Conservation (phyloP, 1,140 invertebrate species). For the Maconellicoccus hirsutus region DNA sequence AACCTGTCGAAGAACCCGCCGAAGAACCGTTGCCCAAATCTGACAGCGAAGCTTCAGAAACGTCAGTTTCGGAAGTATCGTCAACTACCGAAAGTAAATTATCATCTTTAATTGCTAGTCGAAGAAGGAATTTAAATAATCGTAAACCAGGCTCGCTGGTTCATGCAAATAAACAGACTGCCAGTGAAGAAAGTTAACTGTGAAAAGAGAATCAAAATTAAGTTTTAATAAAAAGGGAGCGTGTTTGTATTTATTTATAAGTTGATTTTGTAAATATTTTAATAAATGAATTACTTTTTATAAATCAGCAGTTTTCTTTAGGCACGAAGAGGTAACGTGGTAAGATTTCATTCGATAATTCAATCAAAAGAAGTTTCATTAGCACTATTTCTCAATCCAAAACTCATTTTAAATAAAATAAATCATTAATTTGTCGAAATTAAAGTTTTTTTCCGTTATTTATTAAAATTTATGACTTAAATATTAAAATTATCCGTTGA, state of each 20-base stretch:
- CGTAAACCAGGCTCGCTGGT: neutral
- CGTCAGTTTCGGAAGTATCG: neutral
- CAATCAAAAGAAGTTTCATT: too few relatives aligned
- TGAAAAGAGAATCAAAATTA: conserved; percentile 14
- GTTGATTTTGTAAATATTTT: neutral
- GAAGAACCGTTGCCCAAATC: neutral
- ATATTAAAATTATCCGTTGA: too few relatives aligned
- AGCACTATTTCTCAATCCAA: too few relatives aligned
- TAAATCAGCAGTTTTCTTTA: neutral
- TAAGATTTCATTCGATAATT: too few relatives aligned
- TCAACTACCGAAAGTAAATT: conserved; percentile 15
- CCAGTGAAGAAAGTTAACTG: conserved; percentile 11
- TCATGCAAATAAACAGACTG: conserved; percentile 8
- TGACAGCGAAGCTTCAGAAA: neutral
- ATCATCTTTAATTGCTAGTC: conserved; percentile 3
- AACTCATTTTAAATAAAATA: too few relatives aligned
- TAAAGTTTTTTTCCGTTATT: too few relatives aligned
- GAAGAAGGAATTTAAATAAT: neutral
- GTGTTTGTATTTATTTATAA: neutral
- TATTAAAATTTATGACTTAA: too few relatives aligned
- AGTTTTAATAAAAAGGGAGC: neutral
- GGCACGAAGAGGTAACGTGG: too few relatives aligned
- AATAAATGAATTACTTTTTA: neutral
- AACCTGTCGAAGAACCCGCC: neutral
- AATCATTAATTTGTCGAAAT: too few relatives aligned